Evolutionary conservation across 1,140 invertebrate species (phyloP), one percentile per base, ranked within the genome.

Genomic region (Pachypeltis micranthus): DNA sequence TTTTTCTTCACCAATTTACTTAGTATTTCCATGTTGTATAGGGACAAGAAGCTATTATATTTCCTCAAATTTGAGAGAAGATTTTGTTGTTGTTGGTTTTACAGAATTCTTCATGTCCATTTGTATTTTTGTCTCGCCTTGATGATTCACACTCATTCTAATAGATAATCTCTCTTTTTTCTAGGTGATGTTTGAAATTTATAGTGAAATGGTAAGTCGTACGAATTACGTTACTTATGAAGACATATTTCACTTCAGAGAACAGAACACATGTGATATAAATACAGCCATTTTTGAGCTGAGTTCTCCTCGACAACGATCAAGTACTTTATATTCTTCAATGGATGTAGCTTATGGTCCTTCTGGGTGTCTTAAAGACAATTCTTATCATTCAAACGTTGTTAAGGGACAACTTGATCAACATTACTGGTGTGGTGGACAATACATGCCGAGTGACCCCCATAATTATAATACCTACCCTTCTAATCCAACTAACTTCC

Each of bases 231-330:
- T 81, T 60, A 79, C 78, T 1, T 87, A 85, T 83, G 67, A 80
- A 23, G 85, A 88, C 63, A 79, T 88, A 4, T 72, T 85, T 59
- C 76, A 83, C 51, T 83, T 83, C 71, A 77, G 87, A 1, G 80
- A 84, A 67, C 78, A 75, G 24, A 77, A 83, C 63, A 74, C 82
- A n/a, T 81, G 85, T 62, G 77, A 76, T 54, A 74, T 80, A 1
- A 79, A 84, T 31, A 74, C 77, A 65, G 78, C 79, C 0, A 76
- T 80, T 12, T 70, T 74, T 19, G 77, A 74, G 7, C 63, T 81
- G 2, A 78, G 72, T 55, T 76, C 76, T 57, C 72, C 74, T 39
- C 76, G 74, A 39, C 69, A 66, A 44, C 66, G 31, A 16, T 16
- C 31, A 7, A 39, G 7, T 39, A 10, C 31, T 10, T 10, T 39